Conservation (phyloP, 1,140 invertebrate genomes). For the Drosophila malerkotliana region DNA sequence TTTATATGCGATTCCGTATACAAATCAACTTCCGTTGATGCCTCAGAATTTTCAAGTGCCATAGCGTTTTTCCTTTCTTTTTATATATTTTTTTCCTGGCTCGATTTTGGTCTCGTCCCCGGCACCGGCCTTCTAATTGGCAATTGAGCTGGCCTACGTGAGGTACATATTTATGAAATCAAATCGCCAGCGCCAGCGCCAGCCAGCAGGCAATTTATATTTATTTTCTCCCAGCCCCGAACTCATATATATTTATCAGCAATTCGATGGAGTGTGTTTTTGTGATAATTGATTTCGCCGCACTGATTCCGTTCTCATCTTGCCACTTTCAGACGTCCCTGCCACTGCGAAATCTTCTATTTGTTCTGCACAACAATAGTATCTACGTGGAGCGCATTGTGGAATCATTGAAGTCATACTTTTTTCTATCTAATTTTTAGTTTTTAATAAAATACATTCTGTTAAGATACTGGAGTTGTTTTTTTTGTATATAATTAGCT, state of each 20-base stretch:
- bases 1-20: conserved; percentile 63
- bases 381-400: conserved; percentile 70
- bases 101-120: conserved; percentile 14
- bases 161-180: conserved; percentile 77
- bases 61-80: conserved; percentile 23
- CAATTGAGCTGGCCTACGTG: conserved; percentile 83
- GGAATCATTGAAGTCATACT: conserved; percentile 72
- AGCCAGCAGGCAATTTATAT: conserved; percentile 57
- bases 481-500: conserved; percentile 1
- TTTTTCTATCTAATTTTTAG: conserved; percentile 61
- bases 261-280: conserved; percentile 54
- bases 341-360: conserved; percentile 59
- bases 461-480: not conserved
- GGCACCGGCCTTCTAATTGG: conserved; percentile 71
- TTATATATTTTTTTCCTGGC: conserved; percentile 24
- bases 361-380: conserved; percentile 63
- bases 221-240: conserved; percentile 65
- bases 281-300: conserved; percentile 46
- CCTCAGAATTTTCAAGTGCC: conserved; percentile 54
- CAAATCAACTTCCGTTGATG: conserved; percentile 78
- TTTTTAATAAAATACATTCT: not conserved
- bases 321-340: conserved; percentile 66
- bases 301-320: conserved; percentile 28
- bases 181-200: conserved; percentile 42
- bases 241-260: conserved; percentile 50